Base-by-base conservation (phyloP, 1,140 invertebrate species). In the Helicorthomorpha holstii region DNA sequence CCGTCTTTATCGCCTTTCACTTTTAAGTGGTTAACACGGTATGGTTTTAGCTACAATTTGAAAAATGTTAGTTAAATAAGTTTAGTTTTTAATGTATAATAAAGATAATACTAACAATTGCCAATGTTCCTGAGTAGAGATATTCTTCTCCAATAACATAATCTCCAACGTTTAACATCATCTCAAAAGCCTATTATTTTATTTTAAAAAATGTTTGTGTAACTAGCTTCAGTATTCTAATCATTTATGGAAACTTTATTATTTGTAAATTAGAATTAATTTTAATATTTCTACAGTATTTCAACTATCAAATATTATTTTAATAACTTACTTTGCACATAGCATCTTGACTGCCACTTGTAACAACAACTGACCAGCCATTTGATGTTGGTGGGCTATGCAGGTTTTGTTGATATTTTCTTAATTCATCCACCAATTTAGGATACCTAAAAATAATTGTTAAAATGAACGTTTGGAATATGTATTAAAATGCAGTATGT, bases 291-390 rank as follows among this genome's bases (percentile, higher is more conserved):
- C 14, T 12, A 45, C 19, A 12, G 4, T 45, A 22, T 45, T 45
- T 41, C 26, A 38, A 19, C n/a, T 41, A 16, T n/a, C 34, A 38
- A 38, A n/a, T 38, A 7, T 38, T 38, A 10, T 10, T 38, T 38
- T 38, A n/a, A 38, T 38, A 10, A 27, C 7, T 50, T 50, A 64
- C 72, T 66, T 82, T 81, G 64, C 79, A 80, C 53, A 86, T 73
- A 12, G 80, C 83, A 67, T 85, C 82, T 65, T 85, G 82, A 48
- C 77, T 75, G 12, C 83, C 84, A 54, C 75, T 74, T 1, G 81
- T 82, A 12, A 85, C 69, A 26, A 83, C 63, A 3, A 83, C 60
- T 49, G 81, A 77, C 1, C 69, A 69, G 1, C 73, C 68, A 19
- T 72, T 67, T 69, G 76, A 76, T 2, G 72, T 66, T 12, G 81